Evolutionary conservation across 1,140 invertebrate genomes (phyloP).

Genomic region (Drosophila dunni): DNA sequence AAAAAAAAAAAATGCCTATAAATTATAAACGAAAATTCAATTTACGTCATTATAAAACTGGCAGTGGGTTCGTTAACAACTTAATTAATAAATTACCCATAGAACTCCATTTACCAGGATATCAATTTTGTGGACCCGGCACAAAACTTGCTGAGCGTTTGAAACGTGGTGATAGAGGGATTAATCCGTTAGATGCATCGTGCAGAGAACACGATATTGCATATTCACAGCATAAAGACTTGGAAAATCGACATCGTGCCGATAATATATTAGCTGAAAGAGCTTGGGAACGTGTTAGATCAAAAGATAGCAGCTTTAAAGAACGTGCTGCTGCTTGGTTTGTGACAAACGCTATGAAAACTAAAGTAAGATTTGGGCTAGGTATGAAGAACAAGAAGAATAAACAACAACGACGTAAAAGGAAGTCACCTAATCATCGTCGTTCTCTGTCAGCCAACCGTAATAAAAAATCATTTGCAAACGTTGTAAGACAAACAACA

Average conservation of each 20-base stretch:
- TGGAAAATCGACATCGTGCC: conserved; percentile 72
- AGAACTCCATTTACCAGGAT: conserved; percentile 85
- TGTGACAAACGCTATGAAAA: no score
- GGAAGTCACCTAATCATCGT: no score
- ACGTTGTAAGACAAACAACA: no score
- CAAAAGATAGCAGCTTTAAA: conserved; percentile 63
- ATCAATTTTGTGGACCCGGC: conserved; percentile 85
- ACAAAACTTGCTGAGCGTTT: conserved; percentile 65
- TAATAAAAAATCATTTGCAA: no score
- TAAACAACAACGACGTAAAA: no score
- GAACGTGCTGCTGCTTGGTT: no score
- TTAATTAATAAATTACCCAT: conserved; percentile 84
- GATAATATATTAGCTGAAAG: conserved; percentile 78
- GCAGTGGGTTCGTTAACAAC: conserved; percentile 71
- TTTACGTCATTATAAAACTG: neutral
- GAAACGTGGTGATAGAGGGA: neutral
- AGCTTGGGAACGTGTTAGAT: conserved; percentile 80
- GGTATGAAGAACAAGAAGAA: no score
- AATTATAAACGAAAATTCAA: no score
- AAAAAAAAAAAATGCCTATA: neutral
- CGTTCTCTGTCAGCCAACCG: no score
- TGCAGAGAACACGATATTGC: conserved; percentile 77
- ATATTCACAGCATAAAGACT: conserved; percentile 79
- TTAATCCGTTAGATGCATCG: conserved; percentile 72
- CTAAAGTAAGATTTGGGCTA: no score